Percentiles rank a stretch among this genome's conserved stretches.
Evolutionary conservation across 2,888 invertebrate genomes (phyloP).

Genomic region (Patella caerulea): DNA sequence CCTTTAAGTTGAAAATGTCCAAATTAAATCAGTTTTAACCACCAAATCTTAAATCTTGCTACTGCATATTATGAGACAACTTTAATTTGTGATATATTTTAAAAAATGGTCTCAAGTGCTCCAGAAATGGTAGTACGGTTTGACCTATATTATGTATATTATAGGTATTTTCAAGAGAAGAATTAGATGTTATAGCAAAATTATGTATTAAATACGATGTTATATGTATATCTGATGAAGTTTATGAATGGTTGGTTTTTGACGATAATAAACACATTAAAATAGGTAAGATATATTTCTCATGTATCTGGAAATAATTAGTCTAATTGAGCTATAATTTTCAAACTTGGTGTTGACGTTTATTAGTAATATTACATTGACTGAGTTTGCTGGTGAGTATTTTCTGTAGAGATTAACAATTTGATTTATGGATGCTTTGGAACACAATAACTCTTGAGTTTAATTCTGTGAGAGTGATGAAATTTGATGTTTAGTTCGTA

Average conservation of each 20-base stretch:
- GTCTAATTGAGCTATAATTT: too few species aligned
- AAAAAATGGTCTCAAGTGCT: neutral
- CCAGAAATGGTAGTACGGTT: neutral
- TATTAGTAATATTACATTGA: too few species aligned
- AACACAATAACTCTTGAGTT: too few species aligned
- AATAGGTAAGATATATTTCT: conserved; percentile 79
- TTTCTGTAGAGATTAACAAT: too few species aligned
- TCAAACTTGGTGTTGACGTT: too few species aligned
- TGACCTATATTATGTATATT: conserved; percentile 26
- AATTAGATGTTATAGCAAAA: conserved; percentile 80
- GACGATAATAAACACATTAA: conserved; percentile 82
- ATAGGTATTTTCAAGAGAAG: conserved; percentile 71
- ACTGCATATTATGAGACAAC: neutral
- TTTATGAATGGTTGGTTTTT: conserved; percentile 96
- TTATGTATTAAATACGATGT: conserved; percentile 94
- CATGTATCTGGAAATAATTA: too few species aligned
- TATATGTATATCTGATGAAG: conserved; percentile 94
- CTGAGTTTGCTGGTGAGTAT: too few species aligned
- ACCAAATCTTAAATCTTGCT: neutral
- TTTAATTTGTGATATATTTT: conserved; percentile 2
- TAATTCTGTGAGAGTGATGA: too few species aligned
- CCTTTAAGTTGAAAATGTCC: too few species aligned
- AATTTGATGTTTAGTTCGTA: too few species aligned
- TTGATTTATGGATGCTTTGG: too few species aligned
- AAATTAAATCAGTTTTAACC: too few species aligned